Base-by-base conservation (phyloP, 2,888 invertebrate genomes). In the Noctua fimbriata region DNA sequence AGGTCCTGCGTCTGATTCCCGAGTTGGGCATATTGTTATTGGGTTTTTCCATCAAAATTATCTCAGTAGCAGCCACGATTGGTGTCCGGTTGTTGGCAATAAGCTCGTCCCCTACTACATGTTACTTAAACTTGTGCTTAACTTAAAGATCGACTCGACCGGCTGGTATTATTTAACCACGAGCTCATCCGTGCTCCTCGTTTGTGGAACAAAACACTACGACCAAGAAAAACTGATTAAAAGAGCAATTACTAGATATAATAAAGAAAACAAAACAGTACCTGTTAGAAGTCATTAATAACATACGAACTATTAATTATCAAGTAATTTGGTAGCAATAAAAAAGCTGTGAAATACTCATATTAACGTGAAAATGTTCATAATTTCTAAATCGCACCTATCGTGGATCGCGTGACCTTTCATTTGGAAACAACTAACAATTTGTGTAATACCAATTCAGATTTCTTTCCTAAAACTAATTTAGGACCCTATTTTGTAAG, bases 331-430 rank as follows among this genome's bases (percentile, higher is more conserved):
- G 65, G 83, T 77, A 73, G 88, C 89, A 89, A 89, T 92, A 92
- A 92, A 91, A 85, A 89, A 87, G 70, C 81, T 80, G 82, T 88
- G 82, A 88, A 90, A 89, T 88, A 89, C 88, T 84, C 84, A 66
- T 89, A 92, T 91, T 89, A 88, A 86, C 76, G 86, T 82, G 79
- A 87, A 88, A 89, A 83, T 83, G 85, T 89, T 87, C 88, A 90
- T 92, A 90, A 89, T 90, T 88, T 85, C 90, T 88, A 88, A 92
- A 91, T 91, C 92, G 90, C 90, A 89, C 90, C 89, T 85, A 83
- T 79, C 77, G 76, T 76, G 78, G 87, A 78, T 90, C 66, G 90
- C 90, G 91, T 91, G 92, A 90, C 91, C 90, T 88, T 88, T 83
- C 86, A 90, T 88, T 82, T 76, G 9, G 73, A 83, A 76, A 73